Evolutionary conservation across 2,113 vertebrate species (phyloP).

Genomic region (Nibea coibor): DNA sequence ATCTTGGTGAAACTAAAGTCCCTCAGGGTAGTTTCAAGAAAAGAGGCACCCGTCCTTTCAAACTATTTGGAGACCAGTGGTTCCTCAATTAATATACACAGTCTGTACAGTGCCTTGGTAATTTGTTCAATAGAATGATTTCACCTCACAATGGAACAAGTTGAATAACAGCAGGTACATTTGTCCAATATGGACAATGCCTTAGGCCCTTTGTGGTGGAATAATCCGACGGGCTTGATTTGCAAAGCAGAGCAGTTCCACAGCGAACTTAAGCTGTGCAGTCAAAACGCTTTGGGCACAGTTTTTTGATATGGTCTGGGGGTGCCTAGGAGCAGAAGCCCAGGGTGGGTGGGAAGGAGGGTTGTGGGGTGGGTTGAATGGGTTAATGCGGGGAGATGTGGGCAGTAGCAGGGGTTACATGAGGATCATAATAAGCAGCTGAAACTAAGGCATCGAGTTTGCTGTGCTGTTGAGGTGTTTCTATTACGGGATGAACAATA

Average conservation of each 20-base stretch:
- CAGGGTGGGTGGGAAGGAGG: not conserved
- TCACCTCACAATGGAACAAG: not conserved
- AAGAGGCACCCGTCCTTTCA: not conserved
- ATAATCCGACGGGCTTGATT: not conserved
- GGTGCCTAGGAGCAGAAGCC: not conserved
- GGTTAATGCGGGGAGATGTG: not conserved
- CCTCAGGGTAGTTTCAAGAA: not conserved
- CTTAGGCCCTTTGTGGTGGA: not conserved
- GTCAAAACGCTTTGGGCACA: not conserved
- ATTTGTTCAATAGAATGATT: not conserved
- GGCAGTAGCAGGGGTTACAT: not conserved
- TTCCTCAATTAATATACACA: conserved; percentile 1
- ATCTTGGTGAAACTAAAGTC: not conserved
- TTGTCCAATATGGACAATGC: not conserved
- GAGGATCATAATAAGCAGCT: not conserved
- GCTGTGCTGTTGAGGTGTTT: not conserved
- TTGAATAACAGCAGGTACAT: not conserved
- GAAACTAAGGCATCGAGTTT: not conserved
- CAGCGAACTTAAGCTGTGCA: not conserved
- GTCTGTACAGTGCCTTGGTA: not conserved
- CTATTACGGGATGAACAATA: not conserved
- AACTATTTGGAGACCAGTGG: not conserved
- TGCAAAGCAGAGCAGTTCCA: conserved; percentile 3
- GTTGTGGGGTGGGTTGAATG: too few species aligned
- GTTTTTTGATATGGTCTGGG: not conserved